Conservation (phyloP, 2,888 invertebrate species). For the Apomyelois bistriatella region DNA sequence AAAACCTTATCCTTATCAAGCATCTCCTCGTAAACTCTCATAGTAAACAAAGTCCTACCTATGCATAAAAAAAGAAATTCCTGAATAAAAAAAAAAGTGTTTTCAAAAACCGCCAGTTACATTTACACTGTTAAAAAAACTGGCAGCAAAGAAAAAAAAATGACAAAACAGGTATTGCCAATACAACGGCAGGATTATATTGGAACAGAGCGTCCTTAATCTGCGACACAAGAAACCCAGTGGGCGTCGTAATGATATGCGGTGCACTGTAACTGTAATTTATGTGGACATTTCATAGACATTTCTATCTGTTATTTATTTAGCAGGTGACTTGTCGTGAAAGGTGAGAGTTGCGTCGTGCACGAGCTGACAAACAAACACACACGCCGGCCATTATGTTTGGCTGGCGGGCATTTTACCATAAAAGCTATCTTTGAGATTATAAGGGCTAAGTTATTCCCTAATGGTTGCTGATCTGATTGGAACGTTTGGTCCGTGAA, state of each 20-base stretch:
- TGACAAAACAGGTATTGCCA: constrained; percentile 11
- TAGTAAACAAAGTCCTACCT: too few relatives aligned
- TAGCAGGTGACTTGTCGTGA: constrained; percentile 49
- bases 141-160: neutral
- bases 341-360: constrained; percentile 19
- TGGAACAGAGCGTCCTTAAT: constrained; percentile 17
- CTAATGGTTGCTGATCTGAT: constrained; percentile 7
- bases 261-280: constrained; percentile 50
- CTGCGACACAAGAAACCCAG: constrained; percentile 21
- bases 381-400: constrained; percentile 18
- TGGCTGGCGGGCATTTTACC: constrained; percentile 15
- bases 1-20: too few relatives aligned
- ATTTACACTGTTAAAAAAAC: neutral
- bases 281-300: constrained; percentile 53
- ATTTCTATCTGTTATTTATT: constrained; percentile 58
- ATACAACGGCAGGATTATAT: constrained; percentile 12
- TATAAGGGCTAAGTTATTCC: constrained; percentile 13
- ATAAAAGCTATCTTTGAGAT: constrained; percentile 18
- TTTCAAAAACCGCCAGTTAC: neutral
- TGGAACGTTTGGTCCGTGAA: neutral
- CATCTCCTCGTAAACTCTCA: too few relatives aligned
- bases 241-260: constrained; percentile 40
- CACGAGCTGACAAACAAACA: constrained; percentile 19
- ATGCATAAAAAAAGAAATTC: neutral
- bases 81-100: neutral